Evolutionary conservation across 1,140 invertebrate species (phyloP).

Genomic region (Meloidogyne floridensis): DNA sequence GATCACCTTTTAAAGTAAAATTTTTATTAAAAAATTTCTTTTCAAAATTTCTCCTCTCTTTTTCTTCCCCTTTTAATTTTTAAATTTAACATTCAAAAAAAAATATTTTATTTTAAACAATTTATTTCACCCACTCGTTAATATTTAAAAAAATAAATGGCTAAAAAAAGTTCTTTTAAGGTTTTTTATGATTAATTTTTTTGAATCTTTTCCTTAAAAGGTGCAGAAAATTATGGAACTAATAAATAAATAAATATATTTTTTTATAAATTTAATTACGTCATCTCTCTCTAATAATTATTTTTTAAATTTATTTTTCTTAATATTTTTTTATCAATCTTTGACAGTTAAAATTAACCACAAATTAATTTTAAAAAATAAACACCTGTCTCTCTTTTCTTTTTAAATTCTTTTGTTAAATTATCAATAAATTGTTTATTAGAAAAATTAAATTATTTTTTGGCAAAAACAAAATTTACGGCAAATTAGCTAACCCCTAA

Average conservation of each 20-base stretch:
- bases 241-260: not conserved
- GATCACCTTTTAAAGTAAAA: conserved; percentile 37
- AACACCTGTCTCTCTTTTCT: not conserved
- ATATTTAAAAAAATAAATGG: not conserved
- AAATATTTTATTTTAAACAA: too few species aligned
- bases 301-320: conserved; percentile 4
- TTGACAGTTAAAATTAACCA: not conserved
- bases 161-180: not conserved
- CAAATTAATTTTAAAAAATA: conserved; percentile 2
- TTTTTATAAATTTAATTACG: not conserved
- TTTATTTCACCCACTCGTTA: not conserved
- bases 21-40: conserved; percentile 10
- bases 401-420: too few species aligned
- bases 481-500: too few species aligned
- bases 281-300: not conserved
- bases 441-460: too few species aligned
- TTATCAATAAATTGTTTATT: too few species aligned
- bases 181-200: conserved; percentile 1
- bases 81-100: too few species aligned
- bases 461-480: too few species aligned
- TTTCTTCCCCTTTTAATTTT: not conserved
- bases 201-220: not conserved
- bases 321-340: not conserved
- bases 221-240: not conserved
- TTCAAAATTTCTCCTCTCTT: not conserved